Base-by-base conservation (phyloP, 2,888 invertebrate species). In the Euphydryas editha region DNA sequence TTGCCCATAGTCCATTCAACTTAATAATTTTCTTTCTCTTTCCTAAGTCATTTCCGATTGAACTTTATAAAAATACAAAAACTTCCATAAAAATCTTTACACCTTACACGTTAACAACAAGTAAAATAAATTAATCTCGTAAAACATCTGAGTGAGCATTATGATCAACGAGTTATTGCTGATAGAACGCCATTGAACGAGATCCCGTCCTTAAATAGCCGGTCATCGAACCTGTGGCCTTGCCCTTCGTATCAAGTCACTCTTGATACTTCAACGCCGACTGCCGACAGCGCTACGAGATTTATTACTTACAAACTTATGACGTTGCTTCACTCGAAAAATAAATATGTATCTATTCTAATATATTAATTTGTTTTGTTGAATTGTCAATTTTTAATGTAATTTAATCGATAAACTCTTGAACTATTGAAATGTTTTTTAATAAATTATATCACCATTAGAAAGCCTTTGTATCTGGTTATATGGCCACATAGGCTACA, bases 181-280 rank as follows among this genome's bases (percentile, higher is more conserved):
- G 49, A 51, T 51, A 51, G 49, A 51, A 15, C 67, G 59, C 66
- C 57, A 67, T 71, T 69, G 71, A 72, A 65, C 70, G 69, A 71
- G 69, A 64, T 69, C 73, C 73, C 75, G 79, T 85, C 86, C 86
- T 84, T 86, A 84, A 87, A 86, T 83, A 84, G 79, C 75, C 72
- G 77, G 78, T 84, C 87, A 75, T 70, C 73, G 87, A 86, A 85
- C 90, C 75, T 68, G 77, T 83, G 89, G 88, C 90, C 89, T 90
- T 89, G 89, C 89, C 90, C 89, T 89, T 89, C 85, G 83, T 78
- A 75, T 51, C 63, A 51, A 59, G 63, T 63, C 58, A 67, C 57
- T 70, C 70, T 68, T 65, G 61, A 68, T 70, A 65, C 62, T 59
- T 70, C 70, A 70, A 60, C 54, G 62, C 30, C 18, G 44, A 55